Conservation (phyloP, 2,888 invertebrate genomes). For the Trissoscelio sp. region DNA sequence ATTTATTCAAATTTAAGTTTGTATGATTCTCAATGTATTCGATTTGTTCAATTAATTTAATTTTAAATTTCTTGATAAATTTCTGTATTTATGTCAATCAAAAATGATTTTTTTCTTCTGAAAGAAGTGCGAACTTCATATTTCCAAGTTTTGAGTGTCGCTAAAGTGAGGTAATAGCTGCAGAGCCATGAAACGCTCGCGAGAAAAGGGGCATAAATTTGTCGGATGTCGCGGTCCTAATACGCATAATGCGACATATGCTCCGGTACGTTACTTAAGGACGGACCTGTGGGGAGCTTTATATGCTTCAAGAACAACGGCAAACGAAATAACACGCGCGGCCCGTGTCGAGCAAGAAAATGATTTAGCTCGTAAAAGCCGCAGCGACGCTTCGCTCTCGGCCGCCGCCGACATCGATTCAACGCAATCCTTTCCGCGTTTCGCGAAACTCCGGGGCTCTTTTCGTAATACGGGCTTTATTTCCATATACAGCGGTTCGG, state of each 20-base stretch:
- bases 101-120: too few species aligned
- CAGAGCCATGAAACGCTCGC: constrained; percentile 38
- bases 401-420: constrained; percentile 48
- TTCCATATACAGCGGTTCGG: constrained; percentile 29
- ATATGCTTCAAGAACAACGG: constrained; percentile 50
- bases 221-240: constrained; percentile 61
- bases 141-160: constrained; percentile 29
- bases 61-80: too few species aligned
- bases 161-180: constrained; percentile 43
- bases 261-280: constrained; percentile 63
- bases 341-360: constrained; percentile 47
- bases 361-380: constrained; percentile 65
- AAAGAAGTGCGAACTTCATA: constrained; percentile 25
- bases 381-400: constrained; percentile 21
- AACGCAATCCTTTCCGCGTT: constrained; percentile 55
- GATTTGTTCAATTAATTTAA: too few species aligned
- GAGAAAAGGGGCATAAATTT: constrained; percentile 65
- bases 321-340: constrained; percentile 64
- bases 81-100: too few species aligned
- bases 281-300: constrained; percentile 28
- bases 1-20: too few species aligned
- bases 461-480: constrained; percentile 37
- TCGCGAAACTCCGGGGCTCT: constrained; percentile 24
- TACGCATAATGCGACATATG: constrained; percentile 71
- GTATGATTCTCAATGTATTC: too few species aligned